Evolutionary conservation across 2,797 vertebrate genomes (phyloP), one percentile per base, ranked within the genome.

Genomic region (Neopelma chrysocephalum): DNA sequence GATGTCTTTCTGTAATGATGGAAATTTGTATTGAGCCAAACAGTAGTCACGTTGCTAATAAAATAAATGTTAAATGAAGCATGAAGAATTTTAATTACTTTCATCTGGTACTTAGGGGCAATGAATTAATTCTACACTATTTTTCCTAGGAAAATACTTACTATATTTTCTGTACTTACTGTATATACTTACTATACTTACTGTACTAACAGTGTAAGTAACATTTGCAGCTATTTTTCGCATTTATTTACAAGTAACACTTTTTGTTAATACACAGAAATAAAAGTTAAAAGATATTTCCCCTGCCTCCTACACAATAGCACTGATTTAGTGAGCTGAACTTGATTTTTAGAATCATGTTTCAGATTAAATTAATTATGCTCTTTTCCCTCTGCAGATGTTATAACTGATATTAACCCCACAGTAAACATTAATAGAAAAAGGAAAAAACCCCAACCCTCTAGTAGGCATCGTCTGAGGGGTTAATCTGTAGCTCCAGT

Each of bases 1-100:
- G 11, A 56, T 70, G 69, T 17, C 16, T 43, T 66, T 89, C 89
- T 66, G 27, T 54, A 69, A 78, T 56, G 61, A 87, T 82, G 75
- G 84, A 95, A 97, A 90, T 92, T 83, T 90, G 77, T 87, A 89
- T 87, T 89, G 89, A 83, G 94, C 91, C 54, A 82, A 94, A 96
- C 10, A 34, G 36, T 58, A 21, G 81, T 82, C 82, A 89, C 38
- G 14, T 70, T 87, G 72, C 45, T 77, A 34, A 50, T 82, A 82
- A 91, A 94, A 95, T 51, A 89, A 87, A 81, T 89, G 82, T 78
- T 75, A 83, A 82, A 60, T 56, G 47, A 90, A 42, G 15, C 93
- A 66, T 90, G 81, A 91, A 80, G 53, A 76, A 80, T 60, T 92
- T 96, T 86, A 89, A 94, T 94, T 97, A 89, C 84, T 97, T 92